phyloP scores from a whole-genome alignment of 2,888 invertebrate genomes.

The Zonitis immaculata region DNA sequence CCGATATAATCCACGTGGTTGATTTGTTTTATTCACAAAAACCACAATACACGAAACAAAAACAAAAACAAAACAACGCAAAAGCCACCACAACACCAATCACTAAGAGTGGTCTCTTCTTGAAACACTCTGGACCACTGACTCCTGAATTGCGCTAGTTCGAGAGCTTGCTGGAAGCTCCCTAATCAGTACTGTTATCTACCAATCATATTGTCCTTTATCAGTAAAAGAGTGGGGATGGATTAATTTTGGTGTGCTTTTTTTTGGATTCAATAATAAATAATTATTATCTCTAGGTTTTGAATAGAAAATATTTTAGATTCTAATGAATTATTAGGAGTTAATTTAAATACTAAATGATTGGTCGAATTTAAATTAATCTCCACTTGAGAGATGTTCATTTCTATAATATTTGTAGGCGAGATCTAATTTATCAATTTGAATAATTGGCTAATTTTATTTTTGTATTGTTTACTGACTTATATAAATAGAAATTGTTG shows the following conservation, averaged over 20 bases:
- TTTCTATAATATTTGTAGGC: conserved; percentile 20
- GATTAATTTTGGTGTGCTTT: not conserved
- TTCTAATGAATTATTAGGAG: not conserved
- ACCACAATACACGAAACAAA: conserved; percentile 13
- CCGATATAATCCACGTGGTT: conserved; percentile 23
- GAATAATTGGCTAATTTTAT: conserved; percentile 22
- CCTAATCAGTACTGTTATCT: conserved; percentile 20
- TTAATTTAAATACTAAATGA: not conserved
- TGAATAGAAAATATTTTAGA: not conserved
- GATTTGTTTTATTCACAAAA: conserved; percentile 14
- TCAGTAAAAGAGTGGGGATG: conserved; percentile 14
- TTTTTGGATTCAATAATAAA: not conserved
- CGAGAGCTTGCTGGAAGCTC: conserved; percentile 20
- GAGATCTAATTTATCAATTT: conserved; percentile 21
- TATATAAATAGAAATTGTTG: conserved; percentile 11
- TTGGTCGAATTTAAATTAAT: not conserved
- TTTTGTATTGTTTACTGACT: conserved; percentile 21
- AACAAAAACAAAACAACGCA: conserved; percentile 13
- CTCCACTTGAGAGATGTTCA: conserved; percentile 8
- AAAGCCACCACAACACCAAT: conserved; percentile 18
- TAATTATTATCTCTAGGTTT: not conserved
- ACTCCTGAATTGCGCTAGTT: conserved; percentile 21
- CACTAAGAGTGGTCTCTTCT: conserved; percentile 22
- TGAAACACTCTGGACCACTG: conserved; percentile 23
- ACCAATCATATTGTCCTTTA: conserved; percentile 21